Evolutionary conservation across 1,140 invertebrate genomes (phyloP), one percentile per base, ranked within the genome.

Genomic region (Drosophila pandora): DNA sequence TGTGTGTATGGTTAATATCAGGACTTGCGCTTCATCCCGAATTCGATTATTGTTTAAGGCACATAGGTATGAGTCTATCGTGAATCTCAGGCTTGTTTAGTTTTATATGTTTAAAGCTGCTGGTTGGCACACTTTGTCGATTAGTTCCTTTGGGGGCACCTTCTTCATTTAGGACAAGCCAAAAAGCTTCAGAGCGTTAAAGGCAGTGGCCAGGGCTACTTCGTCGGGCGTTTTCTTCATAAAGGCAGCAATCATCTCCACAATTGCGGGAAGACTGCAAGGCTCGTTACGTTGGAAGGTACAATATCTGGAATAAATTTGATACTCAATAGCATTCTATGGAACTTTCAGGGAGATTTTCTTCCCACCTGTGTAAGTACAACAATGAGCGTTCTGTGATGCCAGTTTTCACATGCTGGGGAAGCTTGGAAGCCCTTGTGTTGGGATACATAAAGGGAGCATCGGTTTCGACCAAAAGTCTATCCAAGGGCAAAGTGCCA

Each of bases 401-500:
- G 43, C 95, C 94, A 79, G 96, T 95, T 93, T 98, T 98, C 4
- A 99, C 95, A 90, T 96, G 95, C 58, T 94, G 90, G 28, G 97
- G 96, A 77, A 99, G 92, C 92, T 98, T 98, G 17, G 97, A 97
- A 54, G 97, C 97, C 90, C 97, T 93, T 47, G 97, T 97, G 90
- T 99, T 99, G 0, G 97, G 97, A 92, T 97, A 99, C 97, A 98
- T 98, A 87, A 97, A 99, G 0, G 98, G 98, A 8, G 97, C 95
- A 93, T 99, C 98, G 2, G 97, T 98, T 93, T 98, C 97, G 1
- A 99, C 95, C 30, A 99, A 90, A 52, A 98, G 92, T 90, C 94
- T 94, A 77, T 99, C 97, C 69, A 98, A 88, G 2, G 97, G 96
- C 78, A 98, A 93, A 22, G 95, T 93, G 57, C 95, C 95, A 82